Conservation (phyloP, 2,113 vertebrate species). For the Arenaria interpres region DNA sequence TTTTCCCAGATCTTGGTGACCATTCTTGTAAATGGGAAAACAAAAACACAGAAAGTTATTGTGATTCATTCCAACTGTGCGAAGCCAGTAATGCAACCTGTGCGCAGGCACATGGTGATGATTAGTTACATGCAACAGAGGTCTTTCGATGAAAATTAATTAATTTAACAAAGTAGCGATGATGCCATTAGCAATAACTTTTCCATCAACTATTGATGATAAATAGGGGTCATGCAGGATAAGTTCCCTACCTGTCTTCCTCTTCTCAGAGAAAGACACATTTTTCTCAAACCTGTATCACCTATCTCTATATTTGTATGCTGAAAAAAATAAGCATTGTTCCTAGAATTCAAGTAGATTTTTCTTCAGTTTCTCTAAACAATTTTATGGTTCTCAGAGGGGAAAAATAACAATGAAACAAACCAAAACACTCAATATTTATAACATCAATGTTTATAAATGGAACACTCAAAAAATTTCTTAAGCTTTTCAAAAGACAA, state of each 20-base stretch:
- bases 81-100: not conserved
- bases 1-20: not conserved
- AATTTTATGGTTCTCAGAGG: not conserved
- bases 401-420: not conserved
- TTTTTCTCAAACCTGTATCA: not conserved
- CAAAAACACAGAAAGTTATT: fast-evolving
- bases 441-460: not conserved
- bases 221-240: not conserved
- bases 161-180: not conserved
- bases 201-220: not conserved
- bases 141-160: not conserved
- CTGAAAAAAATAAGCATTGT: not conserved
- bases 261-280: not conserved
- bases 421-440: not conserved
- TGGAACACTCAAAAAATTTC: not conserved
- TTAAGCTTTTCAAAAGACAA: not conserved
- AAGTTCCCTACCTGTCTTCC: not conserved
- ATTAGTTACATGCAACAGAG: not conserved
- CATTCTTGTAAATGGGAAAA: not conserved
- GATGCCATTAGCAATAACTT: not conserved
- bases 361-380: not conserved
- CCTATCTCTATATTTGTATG: not conserved
- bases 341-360: not conserved
- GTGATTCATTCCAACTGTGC: not conserved
- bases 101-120: not conserved